Conservation (phyloP, 2,888 invertebrate species). For the Drosophila mayaguana region DNA sequence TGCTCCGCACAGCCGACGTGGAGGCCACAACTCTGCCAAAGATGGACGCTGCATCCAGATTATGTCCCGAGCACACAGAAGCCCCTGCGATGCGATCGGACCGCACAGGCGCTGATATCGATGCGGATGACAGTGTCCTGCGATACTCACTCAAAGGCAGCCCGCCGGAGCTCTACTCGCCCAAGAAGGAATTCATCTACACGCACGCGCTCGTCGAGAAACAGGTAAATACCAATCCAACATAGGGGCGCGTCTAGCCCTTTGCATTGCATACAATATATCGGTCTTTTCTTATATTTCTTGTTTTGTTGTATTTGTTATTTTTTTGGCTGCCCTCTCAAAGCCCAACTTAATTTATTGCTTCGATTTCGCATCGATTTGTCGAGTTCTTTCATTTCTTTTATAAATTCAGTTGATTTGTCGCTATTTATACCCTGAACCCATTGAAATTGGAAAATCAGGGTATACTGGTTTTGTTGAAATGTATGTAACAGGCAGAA, state of each 20-base stretch:
- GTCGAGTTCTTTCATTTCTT: slow-evolving; percentile 74
- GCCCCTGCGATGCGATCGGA: background rate
- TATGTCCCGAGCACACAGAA: background rate
- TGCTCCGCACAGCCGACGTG: slow-evolving; percentile 30
- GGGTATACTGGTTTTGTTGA: too few species aligned
- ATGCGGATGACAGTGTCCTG: slow-evolving; percentile 50
- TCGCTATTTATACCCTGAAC: too few species aligned
- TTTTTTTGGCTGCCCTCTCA: slow-evolving; percentile 43
- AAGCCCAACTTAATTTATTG: slow-evolving; percentile 78
- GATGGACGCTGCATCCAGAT: slow-evolving; percentile 5
- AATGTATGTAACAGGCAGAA: too few species aligned
- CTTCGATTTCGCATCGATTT: slow-evolving; percentile 78
- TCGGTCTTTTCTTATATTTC: slow-evolving; percentile 11
- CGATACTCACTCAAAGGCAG: slow-evolving; percentile 79
- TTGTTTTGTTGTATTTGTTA: background rate
- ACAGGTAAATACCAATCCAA: slow-evolving; percentile 70
- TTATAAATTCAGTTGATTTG: slow-evolving; percentile 79
- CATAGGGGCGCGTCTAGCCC: slow-evolving; percentile 30
- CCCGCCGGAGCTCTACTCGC: slow-evolving; percentile 81
- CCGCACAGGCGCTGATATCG: slow-evolving; percentile 36
- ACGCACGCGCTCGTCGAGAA: slow-evolving; percentile 76
- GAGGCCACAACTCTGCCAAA: slow-evolving; percentile 13
- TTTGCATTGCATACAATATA: slow-evolving; percentile 31
- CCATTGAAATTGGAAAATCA: too few species aligned
- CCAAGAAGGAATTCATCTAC: slow-evolving; percentile 80